phyloP scores from a whole-genome alignment of 2,888 invertebrate genomes.

The Drosophila formosana region DNA sequence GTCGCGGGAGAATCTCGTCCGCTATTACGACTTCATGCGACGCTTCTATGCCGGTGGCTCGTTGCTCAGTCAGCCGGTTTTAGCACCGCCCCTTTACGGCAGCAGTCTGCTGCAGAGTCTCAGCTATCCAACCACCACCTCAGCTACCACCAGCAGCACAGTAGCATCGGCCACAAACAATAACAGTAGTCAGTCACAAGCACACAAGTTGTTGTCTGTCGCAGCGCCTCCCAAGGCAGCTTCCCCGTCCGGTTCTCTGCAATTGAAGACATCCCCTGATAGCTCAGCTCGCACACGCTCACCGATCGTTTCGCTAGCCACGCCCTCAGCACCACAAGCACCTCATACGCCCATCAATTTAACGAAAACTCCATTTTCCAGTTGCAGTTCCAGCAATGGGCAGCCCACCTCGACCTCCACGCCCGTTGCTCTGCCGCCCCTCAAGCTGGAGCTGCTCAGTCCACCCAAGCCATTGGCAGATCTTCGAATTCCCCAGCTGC shows the following conservation, averaged over 20 bases:
- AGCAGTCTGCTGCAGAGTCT: constrained; percentile 69
- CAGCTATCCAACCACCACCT: constrained; percentile 60
- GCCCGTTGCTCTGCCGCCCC: constrained; percentile 51
- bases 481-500: constrained; percentile 64
- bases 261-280: constrained; percentile 68
- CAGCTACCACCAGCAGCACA: constrained; percentile 21
- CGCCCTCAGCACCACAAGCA: constrained; percentile 52
- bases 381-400: constrained; percentile 75
- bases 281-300: constrained; percentile 55
- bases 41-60: constrained; percentile 79
- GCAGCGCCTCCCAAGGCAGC: constrained; percentile 41
- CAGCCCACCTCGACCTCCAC: constrained; percentile 63
- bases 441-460: constrained; percentile 68
- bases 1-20: constrained; percentile 80
- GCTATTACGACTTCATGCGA: constrained; percentile 84
- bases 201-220: constrained; percentile 34
- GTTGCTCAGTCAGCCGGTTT: constrained; percentile 68
- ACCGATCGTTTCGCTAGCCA: constrained; percentile 48
- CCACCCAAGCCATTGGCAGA: constrained; percentile 66
- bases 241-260: constrained; percentile 30
- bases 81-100: constrained; percentile 70
- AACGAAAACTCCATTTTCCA: constrained; percentile 79
- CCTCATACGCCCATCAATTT: constrained; percentile 82
- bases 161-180: background rate
- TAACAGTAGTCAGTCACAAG: constrained; percentile 22